A percentile compares a stretch with the other conserved stretches of the same genome.
Evolutionary conservation across 2,113 vertebrate species (phyloP).

Genomic region (Rattus norvegicus): GRCr8 NC_086020.1:108670501-108671000

Average conservation of each 20-base stretch:
- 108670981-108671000: neutral
- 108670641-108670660: neutral
- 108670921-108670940: neutral
- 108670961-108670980: neutral
- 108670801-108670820: neutral
- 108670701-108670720: neutral
- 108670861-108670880: neutral
- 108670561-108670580: neutral
- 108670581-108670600: neutral
- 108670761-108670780: neutral
- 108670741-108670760: neutral
- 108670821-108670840: neutral
- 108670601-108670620: neutral
- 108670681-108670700: neutral
- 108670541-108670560: neutral
- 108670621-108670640: neutral
- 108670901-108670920: neutral
- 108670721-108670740: neutral
- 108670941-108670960: neutral
- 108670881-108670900: neutral
- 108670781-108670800: neutral
- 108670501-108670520: neutral
- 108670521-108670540: neutral
- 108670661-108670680: accelerated
- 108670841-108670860: neutral